Base-by-base conservation (phyloP, 2,797 vertebrate genomes). In the Anguilla marmorata region DNA sequence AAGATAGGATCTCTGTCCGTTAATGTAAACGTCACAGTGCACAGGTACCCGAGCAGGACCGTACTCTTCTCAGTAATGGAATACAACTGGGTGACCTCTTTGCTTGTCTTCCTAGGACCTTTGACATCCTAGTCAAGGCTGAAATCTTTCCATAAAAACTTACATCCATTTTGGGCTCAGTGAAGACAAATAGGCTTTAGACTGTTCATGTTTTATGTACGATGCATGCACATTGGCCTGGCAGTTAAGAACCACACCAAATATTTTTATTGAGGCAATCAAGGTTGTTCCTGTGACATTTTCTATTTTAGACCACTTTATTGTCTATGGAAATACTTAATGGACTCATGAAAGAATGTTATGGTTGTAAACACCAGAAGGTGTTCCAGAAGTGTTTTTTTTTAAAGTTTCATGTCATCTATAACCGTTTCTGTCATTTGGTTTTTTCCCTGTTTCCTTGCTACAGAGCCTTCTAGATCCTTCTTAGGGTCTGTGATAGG, bases 51-150 rank as follows among this genome's bases (percentile, higher is more conserved):
- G 52, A 86, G 85, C 87, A 89, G 87, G 66, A 85, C 69, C 84
- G 60, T 80, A 79, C 50, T 86, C 66, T 90, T 89, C 79, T 66
- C 83, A 50, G 79, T 90, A 89, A 85, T 85, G 37, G 21, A 60
- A 86, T 52, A 54, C 74, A 41, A 45, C 79, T n/a, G 79, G 19
- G 50, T 50, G 45, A 21, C 45, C 45, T 82, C 24, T 21, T 82
- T 82, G 33, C 74, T 37, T 24, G 21, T 80, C 41, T 48, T 80
- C 24, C 37, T 6, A 82, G 1, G 79, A 12, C 21, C 45, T 82
- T 50, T 37, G 30, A 21, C 30, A 19, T 19, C 30, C 3, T 79
- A 1, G 33, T 41, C 19, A 0, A 76, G n/a, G 63, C 63, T n/a
- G 66, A 41, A 19, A 79, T 19, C 21, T 41, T 79, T 2, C 74